These are phyloP conservation scores for Microplitis demolitor DNA, from an alignment of 1,140 invertebrate species.

Conservation along the genomic window DNA sequence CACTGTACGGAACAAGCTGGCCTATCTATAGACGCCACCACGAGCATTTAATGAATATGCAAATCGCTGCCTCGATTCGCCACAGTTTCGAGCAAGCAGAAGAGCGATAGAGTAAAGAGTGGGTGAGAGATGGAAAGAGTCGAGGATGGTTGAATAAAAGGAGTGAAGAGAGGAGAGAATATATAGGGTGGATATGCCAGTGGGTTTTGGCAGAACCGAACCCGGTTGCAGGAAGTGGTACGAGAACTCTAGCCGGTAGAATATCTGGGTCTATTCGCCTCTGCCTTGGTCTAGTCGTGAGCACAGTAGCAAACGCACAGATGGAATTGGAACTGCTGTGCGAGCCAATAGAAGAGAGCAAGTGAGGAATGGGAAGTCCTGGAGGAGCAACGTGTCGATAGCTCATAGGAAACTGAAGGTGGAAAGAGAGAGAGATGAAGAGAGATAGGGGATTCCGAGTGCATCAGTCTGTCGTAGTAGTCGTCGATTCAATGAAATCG, in stretches of 20 bases:
- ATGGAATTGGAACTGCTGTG: constrained; percentile 7
- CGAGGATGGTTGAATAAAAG: constrained; percentile 11
- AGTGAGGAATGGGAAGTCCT: not conserved
- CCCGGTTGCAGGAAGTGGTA: constrained; percentile 1
- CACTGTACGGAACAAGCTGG: constrained; percentile 1
- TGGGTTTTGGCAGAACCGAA: not conserved
- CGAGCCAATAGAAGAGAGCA: not conserved
- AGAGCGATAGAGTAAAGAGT: not conserved
- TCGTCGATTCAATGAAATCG: constrained; percentile 27
- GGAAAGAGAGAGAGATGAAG: not conserved
- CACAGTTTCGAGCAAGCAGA: constrained; percentile 33
- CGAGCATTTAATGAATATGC: constrained; percentile 58
- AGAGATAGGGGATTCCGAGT: not conserved
- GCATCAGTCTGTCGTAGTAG: constrained; percentile 4
- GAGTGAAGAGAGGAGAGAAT: not conserved
- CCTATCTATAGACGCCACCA: constrained; percentile 25
- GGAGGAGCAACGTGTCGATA: not conserved
- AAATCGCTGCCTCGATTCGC: constrained; percentile 47
- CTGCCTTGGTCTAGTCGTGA: not conserved
- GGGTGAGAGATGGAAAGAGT: not conserved
- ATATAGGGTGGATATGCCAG: not conserved
- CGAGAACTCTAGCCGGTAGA: not conserved
- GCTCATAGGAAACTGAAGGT: not conserved
- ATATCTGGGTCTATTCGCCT: not conserved
- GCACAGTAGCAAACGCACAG: not conserved